Base-by-base conservation (phyloP, 2,888 invertebrate genomes). In the Melieria picta region DNA sequence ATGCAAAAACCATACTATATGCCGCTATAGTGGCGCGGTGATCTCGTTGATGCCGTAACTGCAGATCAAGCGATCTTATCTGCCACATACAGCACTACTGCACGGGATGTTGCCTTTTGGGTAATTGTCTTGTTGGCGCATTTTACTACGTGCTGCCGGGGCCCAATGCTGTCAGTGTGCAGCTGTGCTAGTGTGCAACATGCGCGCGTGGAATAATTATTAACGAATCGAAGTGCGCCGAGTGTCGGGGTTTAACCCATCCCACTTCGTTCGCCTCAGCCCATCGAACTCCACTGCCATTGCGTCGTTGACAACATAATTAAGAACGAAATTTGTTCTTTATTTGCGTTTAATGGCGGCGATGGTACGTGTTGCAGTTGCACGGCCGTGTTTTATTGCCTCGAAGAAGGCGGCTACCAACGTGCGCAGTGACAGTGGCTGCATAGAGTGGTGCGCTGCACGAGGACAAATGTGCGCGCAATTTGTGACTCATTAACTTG, bases 281-380 rank as follows among this genome's bases (percentile, higher is more conserved):
- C 7, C 64, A 43, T 30, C 63, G 45, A 55, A 16, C 64, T 45
- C 55, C 13, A 13, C 55, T 57, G 61, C 70, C 58, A 62, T 56
- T 70, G 65, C 10, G 69, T 47, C 55, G 75, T 78, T 75, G 77
- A 79, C 79, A 85, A 85, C 82, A 83, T 84, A 84, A 85, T 85
- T 84, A 85, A 85, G 83, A 85, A 82, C 81, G 83, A 83, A 84
- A 80, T 85, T 81, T 82, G 80, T 82, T 82, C 78, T 79, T 81
- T 79, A 81, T 81, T 82, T 72, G 67, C 67, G 67, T 67, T 67
- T 67, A 74, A 65, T 70, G 71, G 69, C 67, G 16, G 5, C 56
- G 30, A 56, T 56, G 56, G 10, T 56, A 56, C 6, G 13, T 11
- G 7, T 55, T 55, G 55, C n/a, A 13, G 55, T 55, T 55, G 55